Conservation (phyloP, 2,113 vertebrate species). For the Merops nubicus region DNA sequence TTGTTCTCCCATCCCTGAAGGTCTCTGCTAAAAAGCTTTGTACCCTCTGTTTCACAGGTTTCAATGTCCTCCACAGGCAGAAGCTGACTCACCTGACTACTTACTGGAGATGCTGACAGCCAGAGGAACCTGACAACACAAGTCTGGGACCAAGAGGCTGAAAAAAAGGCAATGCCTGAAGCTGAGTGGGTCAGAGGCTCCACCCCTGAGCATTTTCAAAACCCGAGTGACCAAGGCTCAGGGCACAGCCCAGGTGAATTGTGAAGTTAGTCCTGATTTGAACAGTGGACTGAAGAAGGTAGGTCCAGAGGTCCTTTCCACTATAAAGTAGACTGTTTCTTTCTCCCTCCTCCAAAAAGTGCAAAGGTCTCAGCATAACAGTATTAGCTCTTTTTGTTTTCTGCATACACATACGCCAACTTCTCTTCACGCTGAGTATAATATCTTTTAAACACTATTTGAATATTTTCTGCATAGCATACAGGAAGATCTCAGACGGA, state of each 20-base stretch:
- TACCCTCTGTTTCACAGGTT: background rate
- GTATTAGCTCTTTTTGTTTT: background rate
- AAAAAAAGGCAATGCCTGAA: background rate
- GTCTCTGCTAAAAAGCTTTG: background rate
- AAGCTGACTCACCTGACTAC: too few relatives aligned
- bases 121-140: background rate
- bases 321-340: background rate
- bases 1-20: background rate
- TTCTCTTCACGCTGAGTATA: background rate
- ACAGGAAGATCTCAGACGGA: background rate
- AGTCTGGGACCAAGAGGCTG: accelerated
- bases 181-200: accelerated
- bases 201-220: too few relatives aligned
- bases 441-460: background rate
- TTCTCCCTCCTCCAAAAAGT: background rate
- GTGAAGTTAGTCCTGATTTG: background rate
- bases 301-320: background rate
- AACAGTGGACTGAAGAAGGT: background rate
- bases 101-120: background rate
- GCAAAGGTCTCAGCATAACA: background rate
- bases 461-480: background rate
- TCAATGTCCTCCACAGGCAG: background rate
- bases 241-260: background rate
- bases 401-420: background rate
- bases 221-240: too few relatives aligned